phyloP scores from a whole-genome alignment of 2,888 invertebrate genomes.

The Eupithecia centaureata region DNA sequence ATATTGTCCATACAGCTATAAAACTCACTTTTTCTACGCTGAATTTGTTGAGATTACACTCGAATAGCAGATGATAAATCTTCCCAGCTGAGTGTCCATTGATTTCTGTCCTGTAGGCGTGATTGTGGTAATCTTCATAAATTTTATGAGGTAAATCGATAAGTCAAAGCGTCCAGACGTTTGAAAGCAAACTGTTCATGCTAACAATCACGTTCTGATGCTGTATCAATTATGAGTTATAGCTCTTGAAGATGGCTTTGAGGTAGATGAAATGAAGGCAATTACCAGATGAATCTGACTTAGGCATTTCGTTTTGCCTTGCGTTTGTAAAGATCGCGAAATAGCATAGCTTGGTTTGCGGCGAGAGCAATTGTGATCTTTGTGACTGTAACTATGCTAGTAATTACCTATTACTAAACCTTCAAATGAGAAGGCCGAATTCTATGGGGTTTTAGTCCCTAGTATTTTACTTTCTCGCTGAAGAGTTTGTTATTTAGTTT shows the following conservation, averaged over 20 bases:
- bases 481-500: neutral
- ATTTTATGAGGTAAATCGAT: conserved; percentile 68
- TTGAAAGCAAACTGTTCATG: conserved; percentile 57
- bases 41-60: conserved; percentile 80
- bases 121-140: conserved; percentile 80
- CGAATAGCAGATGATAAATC: conserved; percentile 81
- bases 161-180: conserved; percentile 56
- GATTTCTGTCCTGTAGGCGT: conserved; percentile 68
- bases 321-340: conserved; percentile 12
- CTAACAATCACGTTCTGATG: conserved; percentile 57
- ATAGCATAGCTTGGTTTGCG: neutral
- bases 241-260: conserved; percentile 17
- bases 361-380: neutral
- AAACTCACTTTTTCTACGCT: conserved; percentile 77
- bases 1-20: conserved; percentile 76
- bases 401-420: conserved; percentile 10
- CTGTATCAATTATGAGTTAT: conserved; percentile 36
- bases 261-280: conserved; percentile 29
- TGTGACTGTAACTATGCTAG: neutral
- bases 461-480: neutral
- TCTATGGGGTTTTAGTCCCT: neutral
- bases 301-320: conserved; percentile 13
- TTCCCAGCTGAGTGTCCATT: conserved; percentile 62
- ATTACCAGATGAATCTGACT: conserved; percentile 25
- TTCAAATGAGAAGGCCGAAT: conserved; percentile 9